A percentile compares a stretch with the other conserved stretches of the same genome.
phyloP scores from a whole-genome alignment of 1,140 invertebrate genomes.

The Cydia strobilella region DNA sequence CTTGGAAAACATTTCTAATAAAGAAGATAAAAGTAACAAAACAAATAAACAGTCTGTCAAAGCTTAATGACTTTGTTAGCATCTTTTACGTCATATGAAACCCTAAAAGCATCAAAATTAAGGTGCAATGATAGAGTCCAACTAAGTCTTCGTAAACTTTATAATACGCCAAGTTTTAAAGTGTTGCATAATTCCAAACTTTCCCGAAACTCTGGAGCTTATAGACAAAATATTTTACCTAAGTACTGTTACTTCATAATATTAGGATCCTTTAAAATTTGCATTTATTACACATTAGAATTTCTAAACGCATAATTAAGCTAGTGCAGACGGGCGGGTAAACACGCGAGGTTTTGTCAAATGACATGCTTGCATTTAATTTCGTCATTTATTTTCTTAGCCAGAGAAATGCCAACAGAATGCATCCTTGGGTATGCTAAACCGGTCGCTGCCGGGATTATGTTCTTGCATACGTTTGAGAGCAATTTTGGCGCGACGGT shows the following conservation, averaged over 20 bases:
- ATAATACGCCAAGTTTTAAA: conserved; percentile 32
- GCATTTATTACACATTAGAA: conserved; percentile 62
- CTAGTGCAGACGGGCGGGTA: neutral
- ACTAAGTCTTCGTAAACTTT: conserved; percentile 36
- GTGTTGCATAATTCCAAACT: conserved; percentile 21
- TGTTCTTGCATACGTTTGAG: neutral
- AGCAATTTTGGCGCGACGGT: conserved; percentile 2
- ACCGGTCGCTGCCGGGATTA: neutral
- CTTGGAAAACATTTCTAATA: too few relatives aligned
- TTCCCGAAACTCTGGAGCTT: conserved; percentile 37
- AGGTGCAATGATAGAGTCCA: neutral
- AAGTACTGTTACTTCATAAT: conserved; percentile 50
- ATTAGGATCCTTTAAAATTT: conserved; percentile 59
- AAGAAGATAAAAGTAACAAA: too few relatives aligned
- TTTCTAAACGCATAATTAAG: conserved; percentile 60
- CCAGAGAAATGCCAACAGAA: neutral
- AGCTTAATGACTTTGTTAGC: too few relatives aligned
- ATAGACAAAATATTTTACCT: conserved; percentile 59
- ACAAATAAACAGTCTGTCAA: too few relatives aligned
- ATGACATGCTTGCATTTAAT: conserved; percentile 9
- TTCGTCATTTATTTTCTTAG: conserved; percentile 14
- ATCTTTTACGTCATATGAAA: neutral
- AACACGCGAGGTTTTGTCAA: conserved; percentile 40
- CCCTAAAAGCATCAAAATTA: conserved; percentile 12
- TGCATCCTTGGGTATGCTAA: conserved; percentile 7